Percentiles rank a stretch among this genome's conserved stretches.
Evolutionary conservation across 2,113 vertebrate genomes (phyloP).

Genomic region (Bambusicola thoracicus): DNA sequence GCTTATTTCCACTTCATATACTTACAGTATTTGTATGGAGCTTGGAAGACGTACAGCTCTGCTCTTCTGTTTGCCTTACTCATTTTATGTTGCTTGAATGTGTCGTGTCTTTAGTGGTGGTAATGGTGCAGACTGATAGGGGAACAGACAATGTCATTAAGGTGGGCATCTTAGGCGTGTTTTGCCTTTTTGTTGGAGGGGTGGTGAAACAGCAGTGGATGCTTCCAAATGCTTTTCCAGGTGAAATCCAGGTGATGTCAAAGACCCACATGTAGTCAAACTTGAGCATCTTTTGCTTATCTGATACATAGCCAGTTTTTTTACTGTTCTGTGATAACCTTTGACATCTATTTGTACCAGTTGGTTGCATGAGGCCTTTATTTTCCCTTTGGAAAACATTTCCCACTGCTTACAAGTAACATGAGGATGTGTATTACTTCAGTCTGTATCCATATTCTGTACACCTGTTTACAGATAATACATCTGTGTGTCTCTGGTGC

Average conservation of each 20-base stretch:
- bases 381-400: neutral
- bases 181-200: neutral
- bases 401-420: neutral
- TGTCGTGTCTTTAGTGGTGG: neutral
- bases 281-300: neutral
- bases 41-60: neutral
- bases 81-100: neutral
- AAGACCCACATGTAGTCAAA: neutral
- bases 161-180: neutral
- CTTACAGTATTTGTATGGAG: neutral
- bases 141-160: neutral
- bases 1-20: neutral
- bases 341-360: neutral
- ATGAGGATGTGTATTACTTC: neutral
- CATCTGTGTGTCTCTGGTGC: neutral
- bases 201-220: neutral
- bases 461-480: neutral
- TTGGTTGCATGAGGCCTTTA: neutral
- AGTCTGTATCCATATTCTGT: neutral
- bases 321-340: neutral
- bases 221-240: neutral
- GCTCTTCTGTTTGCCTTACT: neutral
- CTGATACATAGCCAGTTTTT: neutral
- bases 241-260: neutral
- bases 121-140: neutral